These are phyloP conservation scores for Neodontobutis hainanensis DNA, from an alignment of 2,113 vertebrate species.

Conservation along the genomic window DNA sequence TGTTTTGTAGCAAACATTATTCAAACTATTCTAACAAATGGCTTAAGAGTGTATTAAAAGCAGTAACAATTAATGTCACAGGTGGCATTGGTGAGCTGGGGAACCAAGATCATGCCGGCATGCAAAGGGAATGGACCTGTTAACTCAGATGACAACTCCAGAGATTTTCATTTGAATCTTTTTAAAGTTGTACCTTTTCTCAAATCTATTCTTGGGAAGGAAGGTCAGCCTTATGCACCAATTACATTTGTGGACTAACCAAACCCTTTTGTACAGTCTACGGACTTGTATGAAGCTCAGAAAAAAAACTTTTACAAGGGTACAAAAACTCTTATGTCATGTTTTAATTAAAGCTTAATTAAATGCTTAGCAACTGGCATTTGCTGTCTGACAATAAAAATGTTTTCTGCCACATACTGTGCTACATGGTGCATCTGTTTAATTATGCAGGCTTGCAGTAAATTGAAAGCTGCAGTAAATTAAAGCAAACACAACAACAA, in stretches of 20 bases:
- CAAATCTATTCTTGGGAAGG: constrained; percentile 43
- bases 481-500: too few species aligned
- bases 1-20: too few species aligned
- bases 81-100: constrained; percentile 75
- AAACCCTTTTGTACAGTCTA: background rate
- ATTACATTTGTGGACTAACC: constrained; percentile 44
- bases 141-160: constrained; percentile 32
- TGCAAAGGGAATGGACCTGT: fast-evolving
- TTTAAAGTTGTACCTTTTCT: constrained; percentile 65
- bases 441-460: too few species aligned
- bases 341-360: too few species aligned
- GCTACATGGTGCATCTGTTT: too few species aligned
- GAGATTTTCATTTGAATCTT: constrained; percentile 75
- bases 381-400: too few species aligned
- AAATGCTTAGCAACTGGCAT: too few species aligned
- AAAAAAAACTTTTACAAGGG: background rate
- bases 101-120: constrained; percentile 3
- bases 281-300: background rate
- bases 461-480: too few species aligned
- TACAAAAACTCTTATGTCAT: background rate
- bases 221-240: constrained; percentile 11
- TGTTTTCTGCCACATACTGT: too few species aligned
- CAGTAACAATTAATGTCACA: constrained; percentile 3
- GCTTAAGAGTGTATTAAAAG: background rate
- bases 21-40: too few species aligned